These are phyloP conservation scores for Athalia circularis DNA, from an alignment of 2,888 invertebrate genomes.

Conservation along the genomic window DNA sequence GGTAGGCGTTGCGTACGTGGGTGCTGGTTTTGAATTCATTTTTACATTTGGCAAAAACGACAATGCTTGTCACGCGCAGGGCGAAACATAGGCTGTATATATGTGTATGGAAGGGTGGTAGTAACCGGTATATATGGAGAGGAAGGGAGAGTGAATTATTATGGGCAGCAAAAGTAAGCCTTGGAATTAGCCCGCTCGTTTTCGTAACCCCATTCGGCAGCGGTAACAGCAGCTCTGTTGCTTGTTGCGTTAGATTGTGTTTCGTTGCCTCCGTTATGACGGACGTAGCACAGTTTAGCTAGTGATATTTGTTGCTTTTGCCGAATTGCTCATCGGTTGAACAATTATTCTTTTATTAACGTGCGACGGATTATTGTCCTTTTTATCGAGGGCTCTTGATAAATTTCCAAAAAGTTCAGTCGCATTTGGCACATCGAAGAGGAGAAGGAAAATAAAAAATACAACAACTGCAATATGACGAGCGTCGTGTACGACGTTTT, in stretches of 20 bases:
- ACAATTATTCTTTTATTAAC: no score
- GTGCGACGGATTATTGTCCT: no score
- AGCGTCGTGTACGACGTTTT: no score
- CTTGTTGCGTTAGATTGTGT: not conserved
- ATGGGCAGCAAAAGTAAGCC: constrained; percentile 32
- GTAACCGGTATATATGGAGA: not conserved
- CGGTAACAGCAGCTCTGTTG: not conserved
- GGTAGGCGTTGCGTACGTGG: not conserved
- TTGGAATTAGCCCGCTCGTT: constrained; percentile 35
- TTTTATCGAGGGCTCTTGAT: no score
- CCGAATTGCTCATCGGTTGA: no score
- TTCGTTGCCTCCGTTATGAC: not conserved
- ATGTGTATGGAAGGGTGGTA: no score
- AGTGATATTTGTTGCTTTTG: no score
- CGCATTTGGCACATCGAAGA: no score
- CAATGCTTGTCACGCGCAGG: constrained; percentile 33
- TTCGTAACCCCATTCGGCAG: constrained; percentile 26
- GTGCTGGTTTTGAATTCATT: constrained; percentile 33
- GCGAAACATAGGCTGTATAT: not conserved
- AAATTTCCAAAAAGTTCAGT: no score
- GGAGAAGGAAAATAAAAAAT: no score
- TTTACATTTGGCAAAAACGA: constrained; percentile 33
- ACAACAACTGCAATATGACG: no score
- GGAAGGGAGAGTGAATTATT: constrained; percentile 26
- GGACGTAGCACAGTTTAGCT: no score